Evolutionary conservation across 2,797 vertebrate genomes (phyloP).

Genomic region (Anabacerthia variegaticeps): DNA sequence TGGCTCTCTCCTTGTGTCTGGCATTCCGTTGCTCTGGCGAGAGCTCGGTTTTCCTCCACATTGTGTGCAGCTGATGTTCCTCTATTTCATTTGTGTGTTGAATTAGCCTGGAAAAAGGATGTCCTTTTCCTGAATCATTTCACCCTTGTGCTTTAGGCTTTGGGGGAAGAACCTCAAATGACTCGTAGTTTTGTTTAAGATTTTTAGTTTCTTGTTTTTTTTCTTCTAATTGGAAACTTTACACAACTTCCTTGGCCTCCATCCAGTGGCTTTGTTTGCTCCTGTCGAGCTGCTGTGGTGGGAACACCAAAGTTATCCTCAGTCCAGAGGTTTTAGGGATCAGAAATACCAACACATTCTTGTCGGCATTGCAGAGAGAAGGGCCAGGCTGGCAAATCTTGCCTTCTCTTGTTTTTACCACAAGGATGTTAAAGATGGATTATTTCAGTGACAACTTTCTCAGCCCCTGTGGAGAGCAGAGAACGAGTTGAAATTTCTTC

Average conservation of each 20-base stretch:
- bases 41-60: background rate
- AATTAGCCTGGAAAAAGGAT: slow-evolving; percentile 33
- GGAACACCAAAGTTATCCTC: slow-evolving; percentile 3
- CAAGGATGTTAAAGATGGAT: background rate
- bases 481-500: background rate
- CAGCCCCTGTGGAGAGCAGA: background rate
- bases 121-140: slow-evolving; percentile 62
- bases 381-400: background rate
- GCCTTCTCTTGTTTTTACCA: background rate
- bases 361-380: background rate
- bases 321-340: background rate
- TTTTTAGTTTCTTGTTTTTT: background rate
- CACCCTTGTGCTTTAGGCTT: slow-evolving; percentile 32
- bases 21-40: background rate
- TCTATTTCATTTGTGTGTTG: slow-evolving; percentile 17
- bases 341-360: background rate
- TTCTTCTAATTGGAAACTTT: slow-evolving; percentile 31
- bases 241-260: slow-evolving; percentile 5
- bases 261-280: slow-evolving; percentile 48
- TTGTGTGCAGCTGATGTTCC: slow-evolving; percentile 44
- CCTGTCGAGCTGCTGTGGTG: background rate
- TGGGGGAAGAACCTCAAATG: slow-evolving; percentile 67
- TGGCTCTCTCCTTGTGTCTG: background rate
- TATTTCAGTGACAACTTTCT: background rate
- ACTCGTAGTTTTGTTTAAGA: slow-evolving; percentile 48